Conservation (phyloP, 1,140 invertebrate genomes). For the Heliconius nattereri region DNA sequence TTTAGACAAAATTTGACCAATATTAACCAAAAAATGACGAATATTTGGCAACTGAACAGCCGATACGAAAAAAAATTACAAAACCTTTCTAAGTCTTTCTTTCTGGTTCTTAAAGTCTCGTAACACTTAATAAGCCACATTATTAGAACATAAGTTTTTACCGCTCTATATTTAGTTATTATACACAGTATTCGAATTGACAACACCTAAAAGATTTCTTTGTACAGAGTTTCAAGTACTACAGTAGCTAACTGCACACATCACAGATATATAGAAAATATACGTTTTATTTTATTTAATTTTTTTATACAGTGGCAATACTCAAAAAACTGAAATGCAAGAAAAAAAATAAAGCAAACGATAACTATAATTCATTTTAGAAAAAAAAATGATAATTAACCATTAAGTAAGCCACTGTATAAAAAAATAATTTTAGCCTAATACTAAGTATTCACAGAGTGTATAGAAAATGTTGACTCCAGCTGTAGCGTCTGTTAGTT, state of each 20-base stretch:
- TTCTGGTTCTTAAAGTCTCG: neutral
- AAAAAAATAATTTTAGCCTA: constrained; percentile 38
- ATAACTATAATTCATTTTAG: neutral
- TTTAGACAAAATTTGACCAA: too few relatives aligned
- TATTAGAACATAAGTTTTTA: constrained; percentile 19
- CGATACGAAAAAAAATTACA: neutral
- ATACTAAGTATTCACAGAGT: constrained; percentile 39
- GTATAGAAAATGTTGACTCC: neutral
- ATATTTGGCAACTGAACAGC: neutral
- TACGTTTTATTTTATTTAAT: constrained; percentile 31
- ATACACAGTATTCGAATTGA: constrained; percentile 39
- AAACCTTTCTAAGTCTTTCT: neutral
- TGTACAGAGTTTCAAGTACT: constrained; percentile 66
- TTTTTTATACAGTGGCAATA: neutral
- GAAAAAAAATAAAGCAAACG: neutral
- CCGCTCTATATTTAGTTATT: constrained; percentile 4
- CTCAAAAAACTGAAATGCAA: neutral
- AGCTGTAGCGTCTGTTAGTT: constrained; percentile 38
- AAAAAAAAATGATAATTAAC: neutral
- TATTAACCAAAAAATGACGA: too few relatives aligned
- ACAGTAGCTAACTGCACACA: constrained; percentile 62
- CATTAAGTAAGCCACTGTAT: neutral
- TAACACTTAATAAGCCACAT: constrained; percentile 33
- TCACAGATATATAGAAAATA: constrained; percentile 76
- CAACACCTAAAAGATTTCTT: constrained; percentile 46